Base-by-base conservation (phyloP, 1,140 invertebrate genomes). In the Goniozus legneri region DNA sequence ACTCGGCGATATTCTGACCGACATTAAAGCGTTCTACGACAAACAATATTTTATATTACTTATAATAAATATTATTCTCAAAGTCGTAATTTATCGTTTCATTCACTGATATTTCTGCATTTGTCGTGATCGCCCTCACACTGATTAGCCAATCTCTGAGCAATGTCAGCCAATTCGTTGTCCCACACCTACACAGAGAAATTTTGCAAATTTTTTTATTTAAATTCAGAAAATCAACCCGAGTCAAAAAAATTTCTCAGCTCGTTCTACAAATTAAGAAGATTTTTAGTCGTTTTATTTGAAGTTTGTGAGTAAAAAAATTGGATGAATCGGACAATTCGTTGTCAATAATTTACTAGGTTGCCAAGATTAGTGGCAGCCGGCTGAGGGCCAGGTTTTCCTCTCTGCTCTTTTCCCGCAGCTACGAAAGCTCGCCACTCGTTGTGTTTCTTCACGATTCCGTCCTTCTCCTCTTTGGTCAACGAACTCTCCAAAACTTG, bases 111-210 rank as follows among this genome's bases (percentile, higher is more conserved):
- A 57, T 77, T 67, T 56, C 78, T 63, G 51, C 73, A 76, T 6
- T 58, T 48, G 58, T 83, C 81, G 55, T 83, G 79, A 2, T 65
- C 71, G 32, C 54, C 68, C 40, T 69, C 64, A 60, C 81, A 83
- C 53, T 83, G 80, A 42, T 79, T 75, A 2, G 79, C 80, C 77
- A 81, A 82, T 41, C 75, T 67, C 47, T 80, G 76, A 10, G 81
- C 80, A 14, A 82, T 67, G 0, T 48, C 50, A 0, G 80, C 80
- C 18, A 83, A 55, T 57, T 82, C 77, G 8, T 78, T 68, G 52
- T 82, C 79, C 82, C 82, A 84, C 40, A 60, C 70, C 54, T 46
- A n/a, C 13, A 47, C 61, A 64, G 58, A 80, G 72, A n/a, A n/a
- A n/a, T n/a, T n/a, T n/a, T n/a, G n/a, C n/a, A n/a, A n/a, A n/a